A percentile compares a stretch with the other conserved stretches of the same genome.
phyloP scores from a whole-genome alignment of 2,888 invertebrate genomes.

The Gasteruption jaculator region DNA sequence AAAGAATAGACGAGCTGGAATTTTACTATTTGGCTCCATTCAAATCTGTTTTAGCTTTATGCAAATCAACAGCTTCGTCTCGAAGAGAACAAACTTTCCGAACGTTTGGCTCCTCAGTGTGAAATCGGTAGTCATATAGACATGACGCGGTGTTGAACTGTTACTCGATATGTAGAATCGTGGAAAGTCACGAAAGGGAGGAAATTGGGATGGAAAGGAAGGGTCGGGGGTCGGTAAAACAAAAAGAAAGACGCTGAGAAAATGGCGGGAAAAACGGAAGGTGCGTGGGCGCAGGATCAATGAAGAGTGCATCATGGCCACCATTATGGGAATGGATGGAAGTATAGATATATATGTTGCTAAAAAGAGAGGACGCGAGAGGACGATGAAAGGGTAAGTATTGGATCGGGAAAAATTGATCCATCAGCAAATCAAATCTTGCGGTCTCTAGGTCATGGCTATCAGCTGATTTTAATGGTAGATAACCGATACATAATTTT shows the following conservation, averaged over 20 bases:
- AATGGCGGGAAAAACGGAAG: constrained; percentile 42
- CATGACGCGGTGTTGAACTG: constrained; percentile 24
- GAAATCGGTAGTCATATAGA: constrained; percentile 31
- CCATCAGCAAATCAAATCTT: too few species aligned
- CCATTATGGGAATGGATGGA: constrained; percentile 22
- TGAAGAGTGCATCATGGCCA: constrained; percentile 47
- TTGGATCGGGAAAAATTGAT: neutral
- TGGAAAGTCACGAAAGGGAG: constrained; percentile 4
- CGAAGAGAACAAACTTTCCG: too few species aligned
- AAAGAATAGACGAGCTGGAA: too few species aligned
- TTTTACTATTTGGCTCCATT: too few species aligned
- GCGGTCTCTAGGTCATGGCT: too few species aligned
- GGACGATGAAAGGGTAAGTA: constrained; percentile 15
- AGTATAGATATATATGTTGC: too few species aligned
- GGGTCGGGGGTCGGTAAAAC: neutral
- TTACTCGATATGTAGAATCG: too few species aligned
- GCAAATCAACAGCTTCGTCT: too few species aligned
- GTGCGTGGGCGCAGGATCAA: constrained; percentile 45
- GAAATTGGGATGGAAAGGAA: neutral
- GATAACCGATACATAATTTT: too few species aligned
- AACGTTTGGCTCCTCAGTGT: constrained; percentile 32
- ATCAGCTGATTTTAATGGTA: too few species aligned
- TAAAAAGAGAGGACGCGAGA: too few species aligned
- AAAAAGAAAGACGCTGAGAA: constrained; percentile 26
- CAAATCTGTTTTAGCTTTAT: constrained; percentile 44